phyloP scores from a whole-genome alignment of 2,113 vertebrate genomes.

The Saimiri boliviensis region DNA sequence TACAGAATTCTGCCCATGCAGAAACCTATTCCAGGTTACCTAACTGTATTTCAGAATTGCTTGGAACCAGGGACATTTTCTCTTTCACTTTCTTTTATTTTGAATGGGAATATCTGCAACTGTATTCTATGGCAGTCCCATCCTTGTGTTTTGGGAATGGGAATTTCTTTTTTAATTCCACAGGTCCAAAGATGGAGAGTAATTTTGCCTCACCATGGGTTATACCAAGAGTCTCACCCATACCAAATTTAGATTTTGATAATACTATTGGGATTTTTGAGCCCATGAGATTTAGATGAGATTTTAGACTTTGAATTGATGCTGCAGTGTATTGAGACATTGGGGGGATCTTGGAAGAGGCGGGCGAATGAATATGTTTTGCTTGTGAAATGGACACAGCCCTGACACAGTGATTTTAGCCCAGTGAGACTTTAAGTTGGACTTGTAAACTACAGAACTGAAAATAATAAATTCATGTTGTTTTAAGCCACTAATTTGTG shows the following conservation, averaged over 20 bases:
- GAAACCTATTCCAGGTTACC: background rate
- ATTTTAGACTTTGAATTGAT: background rate
- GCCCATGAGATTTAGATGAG: background rate
- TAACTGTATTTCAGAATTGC: background rate
- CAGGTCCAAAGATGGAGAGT: background rate
- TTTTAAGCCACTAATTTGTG: background rate
- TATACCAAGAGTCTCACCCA: background rate
- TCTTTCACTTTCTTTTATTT: background rate
- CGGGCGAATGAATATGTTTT: background rate
- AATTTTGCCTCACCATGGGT: background rate
- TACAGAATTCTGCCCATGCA: background rate
- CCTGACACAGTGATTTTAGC: background rate
- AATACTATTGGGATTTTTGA: background rate
- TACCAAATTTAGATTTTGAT: conserved; percentile 21
- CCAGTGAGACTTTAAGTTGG: background rate
- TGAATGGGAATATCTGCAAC: background rate
- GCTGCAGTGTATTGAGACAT: background rate
- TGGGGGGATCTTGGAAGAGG: background rate
- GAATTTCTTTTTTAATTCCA: background rate
- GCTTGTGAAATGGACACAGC: background rate
- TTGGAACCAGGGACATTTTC: background rate
- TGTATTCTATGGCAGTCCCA: background rate
- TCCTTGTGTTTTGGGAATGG: background rate
- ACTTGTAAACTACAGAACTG: background rate
- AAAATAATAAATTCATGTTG: background rate